These are phyloP conservation scores for Rhagophthalmus giganteus DNA, from an alignment of 2,888 invertebrate species.

Conservation along the genomic window DNA sequence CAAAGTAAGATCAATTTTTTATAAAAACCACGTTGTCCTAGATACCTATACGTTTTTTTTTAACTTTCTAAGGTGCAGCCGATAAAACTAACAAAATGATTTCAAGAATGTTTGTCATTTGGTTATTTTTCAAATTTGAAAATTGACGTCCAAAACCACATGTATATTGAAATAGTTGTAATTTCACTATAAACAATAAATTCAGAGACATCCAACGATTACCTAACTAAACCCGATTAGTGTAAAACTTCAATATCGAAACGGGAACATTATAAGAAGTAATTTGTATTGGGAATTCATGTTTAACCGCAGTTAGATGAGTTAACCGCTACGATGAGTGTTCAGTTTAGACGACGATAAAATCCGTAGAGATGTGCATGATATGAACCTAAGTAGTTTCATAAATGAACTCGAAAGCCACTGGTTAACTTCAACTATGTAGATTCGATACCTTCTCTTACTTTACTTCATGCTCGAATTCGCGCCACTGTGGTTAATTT, in stretches of 20 bases:
- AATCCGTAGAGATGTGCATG: constrained; percentile 38
- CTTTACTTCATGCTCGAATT: constrained; percentile 32
- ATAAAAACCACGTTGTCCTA: too few relatives aligned
- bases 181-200: too few relatives aligned
- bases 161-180: too few relatives aligned
- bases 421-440: constrained; percentile 38
- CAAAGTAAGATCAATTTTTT: too few relatives aligned
- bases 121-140: too few relatives aligned
- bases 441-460: constrained; percentile 30
- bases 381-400: constrained; percentile 34
- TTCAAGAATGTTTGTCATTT: too few relatives aligned
- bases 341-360: constrained; percentile 40
- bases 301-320: constrained; percentile 37
- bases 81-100: too few relatives aligned
- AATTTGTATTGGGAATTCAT: constrained; percentile 26
- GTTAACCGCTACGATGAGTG: constrained; percentile 39
- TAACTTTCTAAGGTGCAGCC: too few relatives aligned
- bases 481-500: constrained; percentile 48
- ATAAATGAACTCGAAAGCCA: constrained; percentile 39
- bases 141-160: too few relatives aligned
- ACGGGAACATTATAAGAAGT: background rate
- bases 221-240: too few relatives aligned
- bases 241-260: background rate
- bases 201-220: too few relatives aligned
- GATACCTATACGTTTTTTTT: too few relatives aligned